Evolutionary conservation across 64 coral and sea anemone species (phyloP).

Genomic region (Montipora foliosa): DNA sequence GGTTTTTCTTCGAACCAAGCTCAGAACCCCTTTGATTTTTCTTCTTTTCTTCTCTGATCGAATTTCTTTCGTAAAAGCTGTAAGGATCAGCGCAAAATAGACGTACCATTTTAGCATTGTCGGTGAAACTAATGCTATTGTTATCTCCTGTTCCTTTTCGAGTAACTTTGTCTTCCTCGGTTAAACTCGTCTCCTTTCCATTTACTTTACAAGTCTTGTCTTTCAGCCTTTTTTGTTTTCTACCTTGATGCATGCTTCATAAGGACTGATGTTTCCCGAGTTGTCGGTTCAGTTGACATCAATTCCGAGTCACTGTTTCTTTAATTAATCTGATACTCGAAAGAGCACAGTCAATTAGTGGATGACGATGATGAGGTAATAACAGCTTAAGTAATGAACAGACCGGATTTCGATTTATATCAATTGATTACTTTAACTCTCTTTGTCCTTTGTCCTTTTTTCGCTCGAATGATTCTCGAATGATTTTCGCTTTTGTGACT

Average conservation of each 20-base stretch:
- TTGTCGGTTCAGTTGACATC: neutral
- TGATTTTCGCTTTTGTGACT: too few species aligned
- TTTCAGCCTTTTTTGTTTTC: neutral
- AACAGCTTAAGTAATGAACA: neutral
- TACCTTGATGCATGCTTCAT: slow-evolving; percentile 2
- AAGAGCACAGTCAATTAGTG: neutral
- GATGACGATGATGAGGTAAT: neutral
- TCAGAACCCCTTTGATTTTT: neutral
- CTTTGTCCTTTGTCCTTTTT: slow-evolving; percentile 31
- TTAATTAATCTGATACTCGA: neutral
- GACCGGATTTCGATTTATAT: neutral
- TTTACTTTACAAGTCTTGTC: neutral
- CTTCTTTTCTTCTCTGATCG: neutral
- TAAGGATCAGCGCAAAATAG: slow-evolving; percentile 12
- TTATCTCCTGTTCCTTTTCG: neutral
- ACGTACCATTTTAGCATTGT: neutral
- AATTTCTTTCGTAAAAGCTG: slow-evolving; percentile 29
- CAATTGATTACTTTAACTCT: neutral
- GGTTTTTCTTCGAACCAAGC: neutral
- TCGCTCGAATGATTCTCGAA: neutral
- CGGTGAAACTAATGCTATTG: neutral
- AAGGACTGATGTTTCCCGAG: neutral
- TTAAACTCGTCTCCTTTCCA: neutral
- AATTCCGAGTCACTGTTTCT: neutral
- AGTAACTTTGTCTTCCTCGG: neutral